phyloP scores from a whole-genome alignment of 2,797 vertebrate genomes.

The Triplophysa yarkandensis region DNA sequence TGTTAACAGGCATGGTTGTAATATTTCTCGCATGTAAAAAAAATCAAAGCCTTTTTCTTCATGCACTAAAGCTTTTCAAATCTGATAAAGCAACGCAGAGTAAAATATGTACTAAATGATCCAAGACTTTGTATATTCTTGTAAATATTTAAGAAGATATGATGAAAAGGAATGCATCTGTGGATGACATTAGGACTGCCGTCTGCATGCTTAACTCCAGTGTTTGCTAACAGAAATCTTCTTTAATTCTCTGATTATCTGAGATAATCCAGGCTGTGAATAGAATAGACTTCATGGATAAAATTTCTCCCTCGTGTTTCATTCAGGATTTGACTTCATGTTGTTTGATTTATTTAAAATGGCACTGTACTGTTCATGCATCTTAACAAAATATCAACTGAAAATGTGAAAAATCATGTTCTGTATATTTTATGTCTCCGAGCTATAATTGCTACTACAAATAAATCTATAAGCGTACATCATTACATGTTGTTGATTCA shows the following conservation, averaged over 20 bases:
- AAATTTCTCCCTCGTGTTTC: conserved; percentile 12
- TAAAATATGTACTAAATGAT: neutral
- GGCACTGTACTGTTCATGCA: conserved; percentile 43
- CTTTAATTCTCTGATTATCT: conserved; percentile 55
- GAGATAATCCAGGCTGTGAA: conserved; percentile 54
- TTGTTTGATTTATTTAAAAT: conserved; percentile 23
- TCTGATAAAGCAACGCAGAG: conserved; percentile 20
- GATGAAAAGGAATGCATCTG: neutral
- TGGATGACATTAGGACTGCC: neutral
- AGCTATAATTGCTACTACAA: neutral
- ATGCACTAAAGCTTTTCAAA: conserved; percentile 52
- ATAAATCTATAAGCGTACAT: neutral
- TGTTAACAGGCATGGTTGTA: conserved; percentile 42
- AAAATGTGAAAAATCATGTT: neutral
- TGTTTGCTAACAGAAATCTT: conserved; percentile 71
- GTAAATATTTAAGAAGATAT: conserved; percentile 5
- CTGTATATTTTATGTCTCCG: neutral
- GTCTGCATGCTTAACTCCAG: too few relatives aligned
- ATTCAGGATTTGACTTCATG: conserved; percentile 18
- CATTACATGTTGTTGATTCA: neutral
- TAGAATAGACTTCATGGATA: conserved; percentile 49
- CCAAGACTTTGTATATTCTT: neutral
- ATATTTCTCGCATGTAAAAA: conserved; percentile 56
- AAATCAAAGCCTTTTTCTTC: conserved; percentile 57
- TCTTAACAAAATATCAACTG: conserved; percentile 23